A percentile compares a stretch with the other conserved stretches of the same genome.
These are phyloP conservation scores for Amphiura filiformis DNA, from an alignment of 35 echinoderm and acorn worm genomes.

Conservation along the genomic window DNA sequence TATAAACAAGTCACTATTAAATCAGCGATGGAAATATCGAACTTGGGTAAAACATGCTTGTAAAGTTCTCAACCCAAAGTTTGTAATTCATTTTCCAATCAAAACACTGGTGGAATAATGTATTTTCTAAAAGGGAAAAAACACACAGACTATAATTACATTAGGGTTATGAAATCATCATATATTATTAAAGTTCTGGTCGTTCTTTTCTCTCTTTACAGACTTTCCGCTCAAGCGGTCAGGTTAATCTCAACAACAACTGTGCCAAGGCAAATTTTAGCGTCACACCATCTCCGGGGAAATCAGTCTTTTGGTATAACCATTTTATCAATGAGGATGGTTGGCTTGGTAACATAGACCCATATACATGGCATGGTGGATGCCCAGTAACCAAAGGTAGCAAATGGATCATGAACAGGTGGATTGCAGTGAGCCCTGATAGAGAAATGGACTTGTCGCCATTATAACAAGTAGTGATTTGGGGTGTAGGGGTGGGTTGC, in stretches of 20 bases:
- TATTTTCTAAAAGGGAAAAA: no score
- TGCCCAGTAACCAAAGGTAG: slow-evolving; percentile 82
- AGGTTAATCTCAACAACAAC: slow-evolving; percentile 68
- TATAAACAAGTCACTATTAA: no score
- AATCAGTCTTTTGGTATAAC: slow-evolving; percentile 92
- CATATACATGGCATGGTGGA: slow-evolving; percentile 90
- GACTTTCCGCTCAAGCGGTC: slow-evolving; percentile 64
- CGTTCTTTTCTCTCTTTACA: not conserved
- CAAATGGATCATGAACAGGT: slow-evolving; percentile 97
- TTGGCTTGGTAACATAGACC: slow-evolving; percentile 84
- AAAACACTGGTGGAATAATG: no score
- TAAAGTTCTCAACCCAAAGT: no score
- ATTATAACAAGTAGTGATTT: no score
- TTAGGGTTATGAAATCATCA: no score
- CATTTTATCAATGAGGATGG: slow-evolving; percentile 79
- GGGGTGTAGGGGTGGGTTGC: no score
- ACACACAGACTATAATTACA: no score
- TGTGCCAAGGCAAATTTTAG: slow-evolving; percentile 71
- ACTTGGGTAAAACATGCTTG: no score
- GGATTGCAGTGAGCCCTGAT: slow-evolving; percentile 74
- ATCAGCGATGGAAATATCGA: no score
- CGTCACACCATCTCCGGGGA: slow-evolving; percentile 64
- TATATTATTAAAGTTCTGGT: no score
- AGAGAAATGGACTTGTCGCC: slow-evolving; percentile 56
- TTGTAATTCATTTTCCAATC: no score